Percentiles rank a stretch among this genome's conserved stretches.
Evolutionary conservation across 2,113 vertebrate genomes (phyloP).

Genomic region (Carassius carassius): DNA sequence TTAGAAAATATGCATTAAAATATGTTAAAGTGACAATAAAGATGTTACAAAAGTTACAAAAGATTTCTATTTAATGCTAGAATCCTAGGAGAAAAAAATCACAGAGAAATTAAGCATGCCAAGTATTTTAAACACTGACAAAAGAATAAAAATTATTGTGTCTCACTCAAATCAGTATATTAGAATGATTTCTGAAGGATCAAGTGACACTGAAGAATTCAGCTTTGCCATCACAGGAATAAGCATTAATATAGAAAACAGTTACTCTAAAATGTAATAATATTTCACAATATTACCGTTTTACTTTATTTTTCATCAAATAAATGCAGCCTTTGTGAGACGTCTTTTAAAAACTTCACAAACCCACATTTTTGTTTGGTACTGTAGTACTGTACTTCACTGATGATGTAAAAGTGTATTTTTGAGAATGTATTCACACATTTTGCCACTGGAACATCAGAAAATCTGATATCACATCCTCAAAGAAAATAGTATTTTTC

Average conservation of each 20-base stretch:
- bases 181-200: not conserved
- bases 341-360: not conserved
- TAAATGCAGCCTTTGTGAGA: not conserved
- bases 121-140: not conserved
- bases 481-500: not conserved
- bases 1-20: not conserved
- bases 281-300: too few species aligned
- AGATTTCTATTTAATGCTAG: not conserved
- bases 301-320: not conserved
- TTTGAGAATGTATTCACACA: not conserved
- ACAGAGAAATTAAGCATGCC: not conserved
- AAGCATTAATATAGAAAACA: too few species aligned
- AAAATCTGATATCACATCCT: not conserved
- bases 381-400: not conserved
- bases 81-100: not conserved
- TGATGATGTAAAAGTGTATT: not conserved
- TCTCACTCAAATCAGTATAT: not conserved
- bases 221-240: too few species aligned
- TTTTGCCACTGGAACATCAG: not conserved
- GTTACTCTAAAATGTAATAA: too few species aligned
- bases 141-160: not conserved
- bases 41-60: not conserved
- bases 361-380: not conserved
- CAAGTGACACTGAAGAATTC: not conserved
- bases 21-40: not conserved